Evolutionary conservation across 2,888 invertebrate genomes (phyloP), one percentile per base, ranked within the genome.

Genomic region (Caenorhabditis uteleia): DNA sequence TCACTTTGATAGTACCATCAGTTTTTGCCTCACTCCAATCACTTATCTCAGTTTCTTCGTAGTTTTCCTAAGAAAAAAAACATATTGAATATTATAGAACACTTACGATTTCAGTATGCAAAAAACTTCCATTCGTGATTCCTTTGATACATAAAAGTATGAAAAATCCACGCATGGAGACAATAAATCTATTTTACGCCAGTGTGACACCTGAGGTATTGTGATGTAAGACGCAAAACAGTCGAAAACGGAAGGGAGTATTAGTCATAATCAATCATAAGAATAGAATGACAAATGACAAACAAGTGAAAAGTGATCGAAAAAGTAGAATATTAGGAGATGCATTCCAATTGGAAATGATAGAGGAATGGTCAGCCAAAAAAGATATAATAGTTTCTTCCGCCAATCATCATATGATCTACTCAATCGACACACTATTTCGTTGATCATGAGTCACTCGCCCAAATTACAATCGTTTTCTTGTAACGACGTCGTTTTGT

Each of bases 21-120:
- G 53, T 58, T 23, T 47, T 53, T 6, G 56, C 60, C 33, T 68
- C 66, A 36, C 62, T 62, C 71, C 71, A 71, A 27, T 71, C 71
- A 51, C 48, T 54, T 0, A 66, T 51, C 34, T 59, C 66, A 0
- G 59, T 57, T 36, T 65, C 64, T 26, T 29, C 42, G 26, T 65
- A 53, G 42, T 64, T 57, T 23, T 64, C 64, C 64, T 58, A 8
- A n/a, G 51, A 46, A 25, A 8, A 27, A 5, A 25, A 10, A 7
- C 25, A 25, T 4, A 14, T 25, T 7, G 4, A 40, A 23, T 16
- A 3, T 43, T 27, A 3, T 12, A 38, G 6, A 33, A 45, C 21
- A 56, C 62, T 51, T 23, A 56, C 62, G n/a, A 56, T 56, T 31
- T 50, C 49, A 2, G 62, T 33, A 44, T 51, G 56, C 23, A 62